Base-by-base conservation (phyloP, 2,113 vertebrate genomes). In the Rhinopithecus roxellana region DNA sequence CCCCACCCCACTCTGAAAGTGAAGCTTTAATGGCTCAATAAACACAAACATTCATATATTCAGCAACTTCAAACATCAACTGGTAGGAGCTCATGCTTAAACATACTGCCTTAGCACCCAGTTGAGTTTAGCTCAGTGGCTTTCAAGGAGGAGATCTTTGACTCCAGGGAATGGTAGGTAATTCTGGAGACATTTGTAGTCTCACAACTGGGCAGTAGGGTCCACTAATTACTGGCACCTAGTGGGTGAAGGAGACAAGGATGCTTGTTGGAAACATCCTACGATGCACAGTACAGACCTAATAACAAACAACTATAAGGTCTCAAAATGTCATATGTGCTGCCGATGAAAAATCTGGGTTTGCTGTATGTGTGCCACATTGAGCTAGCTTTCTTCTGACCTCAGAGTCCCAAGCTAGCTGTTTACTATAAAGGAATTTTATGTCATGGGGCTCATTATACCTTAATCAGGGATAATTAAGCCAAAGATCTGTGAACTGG, bases 391-490 rank as follows among this genome's bases (percentile, higher is more conserved):
- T 78, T 90, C 64, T 43, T 95, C 57, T 94, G 75, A 92, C 45
- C 38, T 43, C 32, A 40, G 55, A 87, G 27, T 67, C 85, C 70
- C 64, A 82, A 90, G 22, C 17, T 86, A 90, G 38, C 38, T 90
- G 57, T 74, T 72, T 74, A 50, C 10, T 94, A 12, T 57, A 74
- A 50, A 97, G 57, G 90, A 97, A 89, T 94, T 85, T 78, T 78
- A 83, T 79, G 35, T 87, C 70, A 32, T 84, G 80, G 23, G 80
- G 2, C 70, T 93, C 55, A 81, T 92, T 90, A 90, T 74, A 74
- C 14, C 67, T 89, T 93, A 74, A 77, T 57, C 30, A 92, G 84
- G 32, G 84, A 70, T 90, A 95, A 92, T 94, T 97, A 96, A 96
- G n/a, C 52, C 30, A 88, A 82, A 97, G n/a, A 82, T 74, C 52